Percentiles rank a stretch among this genome's conserved stretches.
phyloP scores from a whole-genome alignment of 2,888 invertebrate species.

The Terebella lapidaria region DNA sequence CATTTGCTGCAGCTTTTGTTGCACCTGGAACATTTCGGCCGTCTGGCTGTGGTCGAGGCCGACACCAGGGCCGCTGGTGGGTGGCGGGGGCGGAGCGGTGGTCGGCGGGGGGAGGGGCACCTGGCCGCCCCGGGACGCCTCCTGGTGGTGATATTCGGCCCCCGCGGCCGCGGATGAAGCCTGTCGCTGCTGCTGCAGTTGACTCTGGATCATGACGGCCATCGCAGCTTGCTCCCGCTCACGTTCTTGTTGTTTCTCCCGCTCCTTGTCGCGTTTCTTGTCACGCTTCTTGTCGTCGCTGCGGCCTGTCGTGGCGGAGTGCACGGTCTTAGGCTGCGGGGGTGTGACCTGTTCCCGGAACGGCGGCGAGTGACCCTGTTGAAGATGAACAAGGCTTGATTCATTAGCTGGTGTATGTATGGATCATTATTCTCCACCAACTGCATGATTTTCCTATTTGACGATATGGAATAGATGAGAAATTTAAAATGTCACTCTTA shows the following conservation, averaged over 20 bases:
- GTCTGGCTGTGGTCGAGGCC: neutral
- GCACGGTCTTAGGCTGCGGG: neutral
- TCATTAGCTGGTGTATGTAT: too few relatives aligned
- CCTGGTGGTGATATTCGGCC: neutral
- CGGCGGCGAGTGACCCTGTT: constrained; percentile 22
- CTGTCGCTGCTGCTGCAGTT: neutral
- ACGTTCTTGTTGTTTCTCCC: neutral
- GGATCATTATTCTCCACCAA: too few relatives aligned
- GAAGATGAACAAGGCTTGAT: neutral
- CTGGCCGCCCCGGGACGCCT: neutral
- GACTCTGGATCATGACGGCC: constrained; percentile 1
- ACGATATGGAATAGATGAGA: too few relatives aligned
- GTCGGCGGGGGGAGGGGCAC: constrained; percentile 1
- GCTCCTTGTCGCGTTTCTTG: constrained; percentile 1
- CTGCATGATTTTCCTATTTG: too few relatives aligned
- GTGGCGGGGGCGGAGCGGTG: constrained; percentile 1
- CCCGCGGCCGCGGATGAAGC: neutral
- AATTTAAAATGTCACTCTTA: too few relatives aligned
- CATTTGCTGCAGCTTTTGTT: neutral
- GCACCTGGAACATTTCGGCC: neutral
- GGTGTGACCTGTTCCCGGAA: constrained; percentile 15
- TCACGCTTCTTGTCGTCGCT: constrained; percentile 14
- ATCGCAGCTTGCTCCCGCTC: neutral
- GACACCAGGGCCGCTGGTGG: neutral
- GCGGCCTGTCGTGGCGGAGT: constrained; percentile 5